Evolutionary conservation across 2,888 invertebrate species (phyloP), one percentile per base, ranked within the genome.

Genomic region (Ecliptopera silaceata): DNA sequence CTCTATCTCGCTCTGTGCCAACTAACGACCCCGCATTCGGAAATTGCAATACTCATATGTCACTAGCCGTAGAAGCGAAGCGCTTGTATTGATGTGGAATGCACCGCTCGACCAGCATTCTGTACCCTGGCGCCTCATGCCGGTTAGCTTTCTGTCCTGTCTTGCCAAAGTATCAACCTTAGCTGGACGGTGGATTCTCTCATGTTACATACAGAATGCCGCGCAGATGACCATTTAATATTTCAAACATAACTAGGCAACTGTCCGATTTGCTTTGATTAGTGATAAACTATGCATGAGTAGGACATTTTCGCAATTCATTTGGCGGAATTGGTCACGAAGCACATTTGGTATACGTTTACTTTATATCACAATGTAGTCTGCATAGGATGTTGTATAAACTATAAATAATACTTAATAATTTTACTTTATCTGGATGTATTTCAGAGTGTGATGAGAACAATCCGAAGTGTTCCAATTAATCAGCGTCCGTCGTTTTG

Each of bases 41-140:
- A 86, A 84, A 86, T 87, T 85, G 84, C 86, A 84, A 85, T 84
- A 81, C 83, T 86, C 86, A 80, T 84, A 82, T 86, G 86, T 86
- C 84, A 86, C 78, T 75, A 78, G 72, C 72, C 73, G 73, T 76
- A 72, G 76, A 70, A 75, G 75, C 77, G 72, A 75, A 76, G 77
- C 74, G 75, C 73, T 76, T 77, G 77, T 80, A 82, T 82, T 82
- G 84, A 81, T 75, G 75, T 65, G 73, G 71, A 74, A 77, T 80
- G 76, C 75, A 80, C 77, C 76, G 79, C 77, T 65, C 68, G 63
- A 64, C 82, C 81, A 79, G 68, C 50, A 60, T 72, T 69, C 64
- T 67, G 83, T 71, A 56, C 78, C 66, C 59, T 56, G 59, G 61
- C 68, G 58, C 67, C 71, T 72, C 71, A 60, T 68, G 61, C 59